Evolutionary conservation across 92 coral and sea anemone species (phyloP).

Genomic region (Anthopleura xanthogrammica): DNA sequence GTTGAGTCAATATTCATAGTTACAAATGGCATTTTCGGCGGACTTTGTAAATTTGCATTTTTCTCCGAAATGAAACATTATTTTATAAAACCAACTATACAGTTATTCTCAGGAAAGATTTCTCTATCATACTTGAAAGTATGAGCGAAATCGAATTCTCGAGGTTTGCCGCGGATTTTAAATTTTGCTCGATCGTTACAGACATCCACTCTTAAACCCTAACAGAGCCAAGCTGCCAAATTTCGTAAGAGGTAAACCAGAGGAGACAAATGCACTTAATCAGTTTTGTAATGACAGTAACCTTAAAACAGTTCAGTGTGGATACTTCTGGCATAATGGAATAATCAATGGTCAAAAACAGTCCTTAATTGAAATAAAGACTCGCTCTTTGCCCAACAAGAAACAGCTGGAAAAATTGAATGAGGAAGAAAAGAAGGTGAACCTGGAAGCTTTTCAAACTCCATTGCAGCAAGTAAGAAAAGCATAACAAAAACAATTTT

Average conservation of each 20-base stretch:
- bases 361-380: constrained; percentile 13
- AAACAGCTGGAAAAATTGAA: constrained; percentile 35
- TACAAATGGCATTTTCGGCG: no score
- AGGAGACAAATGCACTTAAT: constrained; percentile 41
- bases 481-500: not conserved
- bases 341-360: not conserved
- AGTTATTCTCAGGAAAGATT: no score
- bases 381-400: constrained; percentile 25
- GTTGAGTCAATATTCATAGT: no score
- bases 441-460: constrained; percentile 39
- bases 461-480: constrained; percentile 33
- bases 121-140: no score
- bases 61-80: no score
- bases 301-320: constrained; percentile 41
- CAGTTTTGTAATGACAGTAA: constrained; percentile 43
- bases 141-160: no score
- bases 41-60: no score
- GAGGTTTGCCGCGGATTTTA: no score
- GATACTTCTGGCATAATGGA: constrained; percentile 52
- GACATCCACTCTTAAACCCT: no score
- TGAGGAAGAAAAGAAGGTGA: constrained; percentile 27
- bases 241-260: constrained; percentile 51
- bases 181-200: no score
- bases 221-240: constrained; percentile 44
- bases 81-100: no score